Evolutionary conservation across 2,888 invertebrate species (phyloP).

Genomic region (Stenurella melanura): DNA sequence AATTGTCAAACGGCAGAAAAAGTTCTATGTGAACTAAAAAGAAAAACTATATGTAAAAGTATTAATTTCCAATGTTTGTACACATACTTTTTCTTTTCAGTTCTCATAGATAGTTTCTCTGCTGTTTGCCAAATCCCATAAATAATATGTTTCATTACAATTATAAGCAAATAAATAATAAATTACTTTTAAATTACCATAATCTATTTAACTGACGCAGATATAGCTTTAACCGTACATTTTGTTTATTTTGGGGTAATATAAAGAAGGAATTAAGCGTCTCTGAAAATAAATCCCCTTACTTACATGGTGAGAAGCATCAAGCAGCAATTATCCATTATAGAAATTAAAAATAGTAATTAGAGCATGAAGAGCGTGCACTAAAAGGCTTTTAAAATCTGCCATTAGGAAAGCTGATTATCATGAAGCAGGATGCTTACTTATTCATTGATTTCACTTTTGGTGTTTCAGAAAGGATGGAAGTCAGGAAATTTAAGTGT

Average conservation of each 20-base stretch:
- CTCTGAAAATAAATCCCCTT: neutral
- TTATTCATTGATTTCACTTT: neutral
- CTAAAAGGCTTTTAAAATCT: slow-evolving; percentile 16
- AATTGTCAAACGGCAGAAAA: too few species aligned
- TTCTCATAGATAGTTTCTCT: too few species aligned
- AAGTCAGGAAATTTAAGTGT: neutral
- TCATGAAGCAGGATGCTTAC: neutral
- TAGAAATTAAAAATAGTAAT: slow-evolving; percentile 20
- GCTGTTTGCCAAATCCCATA: too few species aligned
- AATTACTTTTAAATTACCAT: too few species aligned
- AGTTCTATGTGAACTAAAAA: too few species aligned
- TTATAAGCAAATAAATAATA: too few species aligned
- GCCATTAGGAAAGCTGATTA: slow-evolving; percentile 3
- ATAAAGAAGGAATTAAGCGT: neutral
- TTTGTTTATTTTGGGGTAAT: neutral
- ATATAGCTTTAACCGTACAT: too few species aligned
- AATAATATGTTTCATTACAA: too few species aligned
- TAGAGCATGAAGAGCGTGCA: neutral
- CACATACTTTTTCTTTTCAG: too few species aligned
- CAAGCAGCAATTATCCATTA: slow-evolving; percentile 2
- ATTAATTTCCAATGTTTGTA: too few species aligned
- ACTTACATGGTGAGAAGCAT: neutral
- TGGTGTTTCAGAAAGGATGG: neutral
- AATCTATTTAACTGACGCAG: too few species aligned
- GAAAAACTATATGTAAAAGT: too few species aligned